Conservation (phyloP, 2,888 invertebrate genomes). For the Xylocampa areola region DNA sequence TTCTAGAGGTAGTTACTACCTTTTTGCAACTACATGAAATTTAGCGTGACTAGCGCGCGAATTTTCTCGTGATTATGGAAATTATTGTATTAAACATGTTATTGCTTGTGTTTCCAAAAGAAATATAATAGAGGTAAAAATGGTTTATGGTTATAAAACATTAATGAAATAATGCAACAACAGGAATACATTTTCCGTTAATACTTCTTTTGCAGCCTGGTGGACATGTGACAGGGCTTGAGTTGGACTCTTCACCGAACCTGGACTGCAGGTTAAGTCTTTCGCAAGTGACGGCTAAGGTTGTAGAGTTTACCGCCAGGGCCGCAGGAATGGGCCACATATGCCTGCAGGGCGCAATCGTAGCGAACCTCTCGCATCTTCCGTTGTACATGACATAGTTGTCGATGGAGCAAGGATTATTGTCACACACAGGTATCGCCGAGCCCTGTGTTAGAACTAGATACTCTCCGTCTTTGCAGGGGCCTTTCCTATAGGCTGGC, state of each 20-base stretch:
- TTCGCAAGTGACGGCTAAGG: slow-evolving; percentile 90
- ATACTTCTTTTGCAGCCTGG: slow-evolving; percentile 77
- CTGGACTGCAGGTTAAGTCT: slow-evolving; percentile 69
- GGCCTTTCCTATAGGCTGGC: slow-evolving; percentile 91
- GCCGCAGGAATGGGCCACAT: slow-evolving; percentile 73
- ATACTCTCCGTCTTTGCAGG: slow-evolving; percentile 89
- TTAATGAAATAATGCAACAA: slow-evolving; percentile 17
- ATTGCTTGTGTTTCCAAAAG: slow-evolving; percentile 2
- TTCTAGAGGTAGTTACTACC: neutral
- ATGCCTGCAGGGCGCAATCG: slow-evolving; percentile 80
- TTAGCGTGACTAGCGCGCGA: slow-evolving; percentile 19
- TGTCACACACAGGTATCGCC: slow-evolving; percentile 89
- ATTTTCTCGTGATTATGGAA: slow-evolving; percentile 7
- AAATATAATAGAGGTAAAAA: slow-evolving; percentile 20
- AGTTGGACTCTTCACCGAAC: slow-evolving; percentile 60
- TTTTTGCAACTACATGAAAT: slow-evolving; percentile 11
- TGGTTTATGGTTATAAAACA: slow-evolving; percentile 42
- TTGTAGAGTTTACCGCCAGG: slow-evolving; percentile 91
- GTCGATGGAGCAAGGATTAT: slow-evolving; percentile 90
- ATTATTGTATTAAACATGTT: neutral
- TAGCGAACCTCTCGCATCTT: slow-evolving; percentile 81
- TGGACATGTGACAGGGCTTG: slow-evolving; percentile 58
- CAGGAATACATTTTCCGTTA: slow-evolving; percentile 69
- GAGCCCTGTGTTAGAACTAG: slow-evolving; percentile 86
- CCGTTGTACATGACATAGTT: slow-evolving; percentile 82